These are phyloP conservation scores for Chrysolina haemoptera DNA, from an alignment of 2,888 invertebrate genomes.

Conservation along the genomic window DNA sequence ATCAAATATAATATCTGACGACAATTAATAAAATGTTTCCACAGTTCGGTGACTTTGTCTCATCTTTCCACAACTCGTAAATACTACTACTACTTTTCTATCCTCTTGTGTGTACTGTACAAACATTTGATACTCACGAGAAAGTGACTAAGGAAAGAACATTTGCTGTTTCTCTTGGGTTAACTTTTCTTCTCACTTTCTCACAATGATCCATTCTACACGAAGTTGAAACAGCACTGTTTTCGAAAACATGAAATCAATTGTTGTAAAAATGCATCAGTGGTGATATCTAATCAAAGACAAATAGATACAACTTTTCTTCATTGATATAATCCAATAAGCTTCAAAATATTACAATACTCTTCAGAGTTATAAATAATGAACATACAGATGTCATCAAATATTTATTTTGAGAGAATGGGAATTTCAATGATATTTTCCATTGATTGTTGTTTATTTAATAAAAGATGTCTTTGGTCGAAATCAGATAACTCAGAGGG, in stretches of 20 bases:
- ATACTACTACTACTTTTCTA: slow-evolving; percentile 69
- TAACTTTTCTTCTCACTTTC: slow-evolving; percentile 71
- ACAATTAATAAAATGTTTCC: no score
- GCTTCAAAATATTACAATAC: neutral
- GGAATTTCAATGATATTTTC: slow-evolving; percentile 64
- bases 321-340: slow-evolving; percentile 5
- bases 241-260: neutral
- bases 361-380: neutral
- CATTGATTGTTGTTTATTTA: neutral
- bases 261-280: slow-evolving; percentile 11
- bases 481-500: no score
- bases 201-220: slow-evolving; percentile 72
- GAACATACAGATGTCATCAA: neutral
- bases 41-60: no score
- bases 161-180: slow-evolving; percentile 77
- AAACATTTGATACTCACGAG: slow-evolving; percentile 79
- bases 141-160: slow-evolving; percentile 73
- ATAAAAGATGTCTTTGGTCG: no score
- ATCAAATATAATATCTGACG: no score
- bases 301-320: slow-evolving; percentile 1
- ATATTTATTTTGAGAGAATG: slow-evolving; percentile 3
- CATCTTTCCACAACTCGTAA: no score
- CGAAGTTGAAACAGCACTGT: neutral
- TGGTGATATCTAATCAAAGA: slow-evolving; percentile 1
- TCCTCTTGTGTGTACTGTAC: slow-evolving; percentile 70